These are phyloP conservation scores for Platorchestia sp. DNA, from an alignment of 1,140 invertebrate genomes.

Conservation along the genomic window DNA sequence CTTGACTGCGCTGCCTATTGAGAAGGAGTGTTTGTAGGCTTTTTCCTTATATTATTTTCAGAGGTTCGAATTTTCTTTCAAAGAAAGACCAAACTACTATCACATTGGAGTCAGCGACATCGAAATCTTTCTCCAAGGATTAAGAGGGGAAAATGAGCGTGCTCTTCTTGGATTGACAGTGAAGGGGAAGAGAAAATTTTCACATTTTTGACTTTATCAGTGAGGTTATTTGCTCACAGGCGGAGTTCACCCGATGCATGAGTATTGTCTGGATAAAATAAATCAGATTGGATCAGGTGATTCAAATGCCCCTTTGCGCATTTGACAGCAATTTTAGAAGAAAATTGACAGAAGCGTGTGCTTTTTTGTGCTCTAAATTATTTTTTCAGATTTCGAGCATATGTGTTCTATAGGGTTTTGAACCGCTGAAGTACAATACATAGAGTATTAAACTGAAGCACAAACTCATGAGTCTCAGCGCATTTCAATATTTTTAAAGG, in stretches of 20 bases:
- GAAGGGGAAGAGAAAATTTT: background rate
- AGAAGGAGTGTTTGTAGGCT: background rate
- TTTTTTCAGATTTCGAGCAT: no score
- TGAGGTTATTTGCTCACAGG: background rate
- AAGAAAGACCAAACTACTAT: background rate
- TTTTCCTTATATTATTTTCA: background rate
- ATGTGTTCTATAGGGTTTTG: no score
- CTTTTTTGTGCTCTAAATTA: no score
- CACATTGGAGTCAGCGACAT: background rate
- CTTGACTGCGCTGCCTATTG: background rate
- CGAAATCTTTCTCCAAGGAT: background rate
- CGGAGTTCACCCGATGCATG: background rate
- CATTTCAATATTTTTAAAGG: no score
- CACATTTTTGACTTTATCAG: background rate
- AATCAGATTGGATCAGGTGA: no score
- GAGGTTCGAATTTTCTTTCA: background rate
- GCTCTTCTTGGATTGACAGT: background rate
- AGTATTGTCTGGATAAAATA: background rate
- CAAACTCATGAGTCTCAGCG: no score
- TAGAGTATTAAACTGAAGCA: no score
- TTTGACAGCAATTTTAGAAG: no score
- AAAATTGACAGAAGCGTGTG: no score
- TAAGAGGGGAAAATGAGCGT: background rate
- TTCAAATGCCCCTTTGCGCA: no score
- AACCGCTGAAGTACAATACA: no score